Evolutionary conservation across 2,888 invertebrate genomes (phyloP).

Genomic region (Mactromeris polynyma): DNA sequence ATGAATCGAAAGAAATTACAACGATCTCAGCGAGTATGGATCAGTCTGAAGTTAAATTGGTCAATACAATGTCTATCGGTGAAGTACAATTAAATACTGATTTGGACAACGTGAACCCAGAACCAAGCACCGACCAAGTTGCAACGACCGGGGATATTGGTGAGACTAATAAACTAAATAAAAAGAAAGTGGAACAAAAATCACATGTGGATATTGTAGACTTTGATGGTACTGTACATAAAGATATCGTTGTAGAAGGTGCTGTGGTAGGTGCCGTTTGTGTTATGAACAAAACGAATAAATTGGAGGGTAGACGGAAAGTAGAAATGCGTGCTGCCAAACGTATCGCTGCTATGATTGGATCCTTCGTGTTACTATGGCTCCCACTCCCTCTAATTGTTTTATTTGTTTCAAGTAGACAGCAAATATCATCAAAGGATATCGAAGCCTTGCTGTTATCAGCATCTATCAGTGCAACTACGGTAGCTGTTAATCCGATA

Average conservation of each 20-base stretch:
- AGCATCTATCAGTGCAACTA: slow-evolving; percentile 57
- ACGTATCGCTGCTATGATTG: slow-evolving; percentile 73
- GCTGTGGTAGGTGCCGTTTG: slow-evolving; percentile 79
- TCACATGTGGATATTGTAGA: slow-evolving; percentile 71
- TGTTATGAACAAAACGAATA: slow-evolving; percentile 78
- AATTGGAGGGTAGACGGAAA: slow-evolving; percentile 75
- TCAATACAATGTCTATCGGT: background rate
- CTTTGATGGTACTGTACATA: slow-evolving; percentile 76
- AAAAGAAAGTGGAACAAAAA: background rate
- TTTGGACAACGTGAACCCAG: background rate
- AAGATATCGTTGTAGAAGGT: slow-evolving; percentile 53
- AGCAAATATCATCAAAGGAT: slow-evolving; percentile 32
- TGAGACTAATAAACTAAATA: background rate
- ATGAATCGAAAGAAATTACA: background rate
- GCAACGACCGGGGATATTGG: background rate
- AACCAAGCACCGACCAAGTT: background rate
- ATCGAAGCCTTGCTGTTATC: slow-evolving; percentile 53
- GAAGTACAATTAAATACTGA: background rate
- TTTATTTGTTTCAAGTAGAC: slow-evolving; percentile 48
- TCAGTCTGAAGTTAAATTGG: background rate
- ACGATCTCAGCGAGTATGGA: background rate
- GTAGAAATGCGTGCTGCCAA: slow-evolving; percentile 81
- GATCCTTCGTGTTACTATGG: slow-evolving; percentile 67
- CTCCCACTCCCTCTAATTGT: slow-evolving; percentile 65
- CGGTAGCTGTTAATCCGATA: slow-evolving; percentile 70